phyloP scores from a whole-genome alignment of 2,113 vertebrate species.

The Deroptyus accipitrinus region DNA sequence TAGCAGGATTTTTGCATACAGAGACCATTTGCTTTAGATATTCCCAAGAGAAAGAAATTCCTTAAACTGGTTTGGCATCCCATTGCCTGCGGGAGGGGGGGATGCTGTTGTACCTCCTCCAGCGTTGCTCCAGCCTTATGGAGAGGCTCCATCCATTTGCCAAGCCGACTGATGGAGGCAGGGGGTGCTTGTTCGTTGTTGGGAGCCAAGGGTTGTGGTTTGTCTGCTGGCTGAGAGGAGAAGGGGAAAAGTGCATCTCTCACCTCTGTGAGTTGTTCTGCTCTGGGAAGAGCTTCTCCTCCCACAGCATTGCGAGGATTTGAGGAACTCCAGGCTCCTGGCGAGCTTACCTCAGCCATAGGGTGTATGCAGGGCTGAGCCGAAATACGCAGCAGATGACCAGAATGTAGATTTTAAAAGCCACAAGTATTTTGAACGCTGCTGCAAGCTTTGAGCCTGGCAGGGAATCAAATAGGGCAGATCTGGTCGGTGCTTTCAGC shows the following conservation, averaged over 20 bases:
- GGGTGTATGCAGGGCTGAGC: neutral
- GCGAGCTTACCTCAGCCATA: neutral
- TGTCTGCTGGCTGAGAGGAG: neutral
- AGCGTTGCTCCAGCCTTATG: fast-evolving
- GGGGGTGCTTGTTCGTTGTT: fast-evolving
- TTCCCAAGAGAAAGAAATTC: neutral
- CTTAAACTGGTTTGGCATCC: neutral
- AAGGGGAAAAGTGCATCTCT: neutral
- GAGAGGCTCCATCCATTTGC: neutral
- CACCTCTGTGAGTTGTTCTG: neutral
- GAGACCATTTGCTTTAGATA: neutral
- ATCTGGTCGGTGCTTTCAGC: constrained; percentile 5
- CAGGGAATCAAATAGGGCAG: constrained; percentile 11
- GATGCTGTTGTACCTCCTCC: neutral
- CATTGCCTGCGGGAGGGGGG: neutral
- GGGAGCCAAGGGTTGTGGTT: neutral
- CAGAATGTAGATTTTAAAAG: neutral
- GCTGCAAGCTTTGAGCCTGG: constrained; percentile 12
- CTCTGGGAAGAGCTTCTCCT: neutral
- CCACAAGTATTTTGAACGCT: neutral
- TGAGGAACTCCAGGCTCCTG: neutral
- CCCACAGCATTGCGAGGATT: neutral
- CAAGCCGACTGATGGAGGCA: neutral
- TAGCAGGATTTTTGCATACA: neutral
- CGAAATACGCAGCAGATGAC: neutral